Base-by-base conservation (phyloP, 2,113 vertebrate species). In the Formicarius rufipectus region DNA sequence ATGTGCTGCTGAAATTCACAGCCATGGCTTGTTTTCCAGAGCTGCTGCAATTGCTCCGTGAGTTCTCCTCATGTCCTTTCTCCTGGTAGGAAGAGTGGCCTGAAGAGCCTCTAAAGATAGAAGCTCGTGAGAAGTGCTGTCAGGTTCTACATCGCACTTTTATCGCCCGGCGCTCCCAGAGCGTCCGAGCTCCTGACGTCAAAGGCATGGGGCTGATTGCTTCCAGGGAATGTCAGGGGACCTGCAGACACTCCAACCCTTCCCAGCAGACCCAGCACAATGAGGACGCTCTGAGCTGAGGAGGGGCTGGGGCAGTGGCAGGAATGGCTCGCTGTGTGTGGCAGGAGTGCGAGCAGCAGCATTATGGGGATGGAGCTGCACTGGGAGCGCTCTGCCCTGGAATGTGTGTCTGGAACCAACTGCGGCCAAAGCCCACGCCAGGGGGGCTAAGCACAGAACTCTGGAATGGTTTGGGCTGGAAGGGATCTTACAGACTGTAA, bases 301-400 rank as follows among this genome's bases (percentile, higher is more conserved):
- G 55, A 2, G 0, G 7, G 2, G 53, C 74, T 68, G 1, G 1
- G 69, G 60, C 53, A 40, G 28, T 0, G 35, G 55, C 56, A 24
- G 15, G 1, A 0, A 5, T 0, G 9, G 50, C 60, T 42, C 23
- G 2, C 1, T 8, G 24, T 7, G 30, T 6, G 33, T 0, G 25
- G 14, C 52, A 30, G 12, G 27, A 55, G 28, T 0, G 9, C 5
- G 8, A 31, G 75, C 33, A 33, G 80, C 40, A 55, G 33, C 12
- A 9, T 3, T 4, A 2, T 0, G 0, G 42, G 6, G 66, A 40
- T 1, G 5, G 42, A 1, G 25, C 35, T 0, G 4, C 0, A 2
- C 37, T 17, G 0, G 1, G 23, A 9, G 55, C 2, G 4, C 66
- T 12, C 12, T 22, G 76, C 37, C n/a, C 58, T 10, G 62, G 20